Evolutionary conservation across 2,113 vertebrate species (phyloP).

Genomic region (Hippolais icterina): DNA sequence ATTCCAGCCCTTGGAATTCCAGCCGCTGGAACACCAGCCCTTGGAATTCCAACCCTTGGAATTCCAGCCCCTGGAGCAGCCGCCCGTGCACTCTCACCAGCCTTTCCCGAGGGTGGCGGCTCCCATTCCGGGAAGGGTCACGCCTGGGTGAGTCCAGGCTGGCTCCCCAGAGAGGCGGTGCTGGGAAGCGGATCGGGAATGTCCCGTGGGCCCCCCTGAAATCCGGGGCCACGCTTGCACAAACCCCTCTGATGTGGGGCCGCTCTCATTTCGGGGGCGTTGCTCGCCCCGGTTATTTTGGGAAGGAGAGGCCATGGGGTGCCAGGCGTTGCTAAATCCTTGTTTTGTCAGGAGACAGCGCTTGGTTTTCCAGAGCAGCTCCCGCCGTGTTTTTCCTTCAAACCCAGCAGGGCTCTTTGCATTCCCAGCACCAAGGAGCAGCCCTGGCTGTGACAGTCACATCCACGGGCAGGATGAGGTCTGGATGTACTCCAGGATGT

Average conservation of each 20-base stretch:
- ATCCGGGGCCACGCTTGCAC: neutral
- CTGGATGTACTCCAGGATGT: neutral
- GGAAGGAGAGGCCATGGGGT: neutral
- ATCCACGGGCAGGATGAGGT: too few species aligned
- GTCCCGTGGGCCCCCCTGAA: neutral
- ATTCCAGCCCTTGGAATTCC: neutral
- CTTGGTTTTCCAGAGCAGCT: neutral
- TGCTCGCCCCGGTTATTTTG: neutral
- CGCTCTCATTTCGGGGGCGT: neutral
- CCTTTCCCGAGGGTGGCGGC: rapidly evolving
- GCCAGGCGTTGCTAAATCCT: neutral
- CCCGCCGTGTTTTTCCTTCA: neutral
- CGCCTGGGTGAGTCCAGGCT: rapidly evolving
- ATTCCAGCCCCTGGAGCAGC: neutral
- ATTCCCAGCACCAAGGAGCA: neutral
- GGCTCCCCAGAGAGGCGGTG: neutral
- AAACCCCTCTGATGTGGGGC: neutral
- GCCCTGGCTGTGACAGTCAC: neutral
- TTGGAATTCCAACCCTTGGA: too few species aligned
- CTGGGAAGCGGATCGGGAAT: neutral
- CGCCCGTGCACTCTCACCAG: neutral
- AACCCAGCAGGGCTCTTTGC: too few species aligned
- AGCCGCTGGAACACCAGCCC: neutral
- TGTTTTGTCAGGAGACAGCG: neutral
- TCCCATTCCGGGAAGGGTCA: neutral